Base-by-base conservation (phyloP, 1,140 invertebrate genomes). In the Drosophila sp. region DNA sequence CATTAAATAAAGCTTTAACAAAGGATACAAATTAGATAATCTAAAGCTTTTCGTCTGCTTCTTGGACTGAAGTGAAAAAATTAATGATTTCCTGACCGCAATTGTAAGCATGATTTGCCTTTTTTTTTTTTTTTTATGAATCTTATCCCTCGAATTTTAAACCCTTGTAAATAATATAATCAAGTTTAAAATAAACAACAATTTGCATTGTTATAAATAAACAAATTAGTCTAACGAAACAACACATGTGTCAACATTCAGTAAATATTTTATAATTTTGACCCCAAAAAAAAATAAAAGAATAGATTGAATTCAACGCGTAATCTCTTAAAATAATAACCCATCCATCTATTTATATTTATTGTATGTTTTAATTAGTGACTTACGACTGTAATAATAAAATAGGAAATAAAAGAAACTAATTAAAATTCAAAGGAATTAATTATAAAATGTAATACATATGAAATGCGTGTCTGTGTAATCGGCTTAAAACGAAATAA, bases 401-500 rank as follows among this genome's bases (percentile, higher is more conserved):
- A 25, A 21, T 29, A 45, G 21, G 43, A 43, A 58, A 58, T 27
- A 25, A 9, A 43, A 58, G 43, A 25, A 38, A 9, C 43, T 48
- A 5, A 61, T 38, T 36, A 11, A 36, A 61, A 25, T 36, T 25
- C 11, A 32, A 48, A 27, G 29, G 43, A 61, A 32, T 46, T 36
- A 34, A 48, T 61, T 36, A 61, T n/a, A 32, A 34, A 29, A 5
- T 7, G 11, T 25, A 21, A 7, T 38, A 9, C 25, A 43, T 27
- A 13, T 14, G 36, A 16, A 0, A 14, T 14, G 16, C 4, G 5
- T 54, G 14, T 58, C 9, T 48, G 3, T n/a, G n/a, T 36, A 27
- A 62, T 62, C n/a, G 18, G 21, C 45, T 62, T 48, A 36, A 38
- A 48, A 18, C 9, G 21, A 48, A 61, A 61, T 34, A 46, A 62